Percentiles rank a stretch among this genome's conserved stretches.
Conservation (phyloP, 2,797 vertebrate genomes). For the Sphaeramia orbicularis region DNA sequence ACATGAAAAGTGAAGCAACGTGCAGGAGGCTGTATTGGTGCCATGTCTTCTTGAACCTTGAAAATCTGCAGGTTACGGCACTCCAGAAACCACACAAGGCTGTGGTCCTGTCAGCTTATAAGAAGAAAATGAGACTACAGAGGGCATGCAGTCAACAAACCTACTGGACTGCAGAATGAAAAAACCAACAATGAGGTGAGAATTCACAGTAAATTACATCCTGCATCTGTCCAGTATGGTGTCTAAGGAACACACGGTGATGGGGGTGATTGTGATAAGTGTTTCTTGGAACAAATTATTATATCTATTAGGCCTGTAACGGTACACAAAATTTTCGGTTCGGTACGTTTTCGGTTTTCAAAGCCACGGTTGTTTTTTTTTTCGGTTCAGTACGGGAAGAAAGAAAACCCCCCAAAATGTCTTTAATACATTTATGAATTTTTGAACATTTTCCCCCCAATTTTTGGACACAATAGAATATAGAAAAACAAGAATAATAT, state of each 20-base stretch:
- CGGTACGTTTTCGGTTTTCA: too few species aligned
- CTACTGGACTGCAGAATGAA: not conserved
- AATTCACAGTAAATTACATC: constrained; percentile 24
- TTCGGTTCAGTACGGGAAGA: too few species aligned
- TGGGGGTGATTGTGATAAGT: constrained; percentile 23
- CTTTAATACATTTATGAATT: too few species aligned
- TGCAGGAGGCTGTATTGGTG: constrained; percentile 22
- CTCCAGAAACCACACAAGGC: constrained; percentile 8
- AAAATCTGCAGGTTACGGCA: constrained; percentile 41
- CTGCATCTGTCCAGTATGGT: constrained; percentile 19
- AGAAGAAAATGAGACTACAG: constrained; percentile 31
- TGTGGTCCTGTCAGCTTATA: constrained; percentile 25
- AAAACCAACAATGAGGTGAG: not conserved
- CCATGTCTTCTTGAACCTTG: constrained; percentile 56
- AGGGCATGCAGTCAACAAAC: constrained; percentile 22
- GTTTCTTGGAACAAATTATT: constrained; percentile 54
- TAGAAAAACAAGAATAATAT: too few species aligned
- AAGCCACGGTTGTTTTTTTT: too few species aligned
- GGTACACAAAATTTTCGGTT: too few species aligned
- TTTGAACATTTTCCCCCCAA: too few species aligned
- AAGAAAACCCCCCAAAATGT: too few species aligned
- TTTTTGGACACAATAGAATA: too few species aligned
- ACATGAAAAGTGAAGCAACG: constrained; percentile 35
- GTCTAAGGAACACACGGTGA: constrained; percentile 23
- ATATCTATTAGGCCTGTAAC: too few species aligned